Evolutionary conservation across 1,140 invertebrate genomes (phyloP).

Genomic region (Aethina tumida): DNA sequence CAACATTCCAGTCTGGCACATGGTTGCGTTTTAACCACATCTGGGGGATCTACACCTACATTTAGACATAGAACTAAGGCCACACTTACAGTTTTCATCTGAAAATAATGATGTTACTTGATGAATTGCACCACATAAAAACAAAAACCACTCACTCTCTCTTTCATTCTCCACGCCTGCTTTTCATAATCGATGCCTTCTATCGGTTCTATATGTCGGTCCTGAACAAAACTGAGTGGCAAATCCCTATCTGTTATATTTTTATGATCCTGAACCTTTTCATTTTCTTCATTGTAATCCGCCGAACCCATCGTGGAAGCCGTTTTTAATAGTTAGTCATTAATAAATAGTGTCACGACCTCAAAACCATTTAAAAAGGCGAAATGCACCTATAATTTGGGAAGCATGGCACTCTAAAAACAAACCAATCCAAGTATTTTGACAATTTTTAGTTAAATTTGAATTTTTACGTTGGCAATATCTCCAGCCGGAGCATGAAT

Average conservation of each 20-base stretch:
- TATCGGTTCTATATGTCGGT: slow-evolving; percentile 65
- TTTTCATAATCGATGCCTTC: slow-evolving; percentile 61
- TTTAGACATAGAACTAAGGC: slow-evolving; percentile 96
- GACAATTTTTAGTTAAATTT: too few relatives aligned
- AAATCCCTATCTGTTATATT: slow-evolving; percentile 46
- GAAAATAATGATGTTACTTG: slow-evolving; percentile 18
- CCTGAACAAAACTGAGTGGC: slow-evolving; percentile 55
- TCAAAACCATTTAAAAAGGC: too few relatives aligned
- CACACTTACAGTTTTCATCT: slow-evolving; percentile 99
- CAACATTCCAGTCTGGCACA: slow-evolving; percentile 94
- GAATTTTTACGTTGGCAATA: too few relatives aligned
- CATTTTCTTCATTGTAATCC: too few relatives aligned
- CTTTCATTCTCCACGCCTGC: slow-evolving; percentile 84
- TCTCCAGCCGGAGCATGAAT: too few relatives aligned
- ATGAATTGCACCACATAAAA: not conserved
- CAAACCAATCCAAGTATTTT: too few relatives aligned
- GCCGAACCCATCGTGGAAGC: too few relatives aligned
- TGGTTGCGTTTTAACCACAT: slow-evolving; percentile 93
- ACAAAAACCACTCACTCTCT: slow-evolving; percentile 56
- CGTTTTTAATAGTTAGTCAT: too few relatives aligned
- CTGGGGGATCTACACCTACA: slow-evolving; percentile 97
- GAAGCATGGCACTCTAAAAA: too few relatives aligned
- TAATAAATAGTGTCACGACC: too few relatives aligned
- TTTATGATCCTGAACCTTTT: not conserved
- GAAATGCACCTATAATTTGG: too few relatives aligned